Evolutionary conservation across 2,113 vertebrate genomes (phyloP).

Genomic region (Tragelaphus strepsiceros): DNA sequence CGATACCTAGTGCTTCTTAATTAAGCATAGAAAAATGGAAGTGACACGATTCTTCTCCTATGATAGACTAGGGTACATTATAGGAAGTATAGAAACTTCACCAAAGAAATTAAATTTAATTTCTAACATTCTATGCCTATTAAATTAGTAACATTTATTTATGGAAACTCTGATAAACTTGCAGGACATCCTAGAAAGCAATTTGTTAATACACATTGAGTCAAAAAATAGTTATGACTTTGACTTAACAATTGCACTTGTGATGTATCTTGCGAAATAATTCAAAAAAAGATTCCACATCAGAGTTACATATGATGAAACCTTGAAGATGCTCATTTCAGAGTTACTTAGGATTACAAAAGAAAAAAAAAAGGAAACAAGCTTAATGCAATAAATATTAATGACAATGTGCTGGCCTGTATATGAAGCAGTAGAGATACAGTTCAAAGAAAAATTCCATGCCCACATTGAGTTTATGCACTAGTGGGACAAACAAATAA

Average conservation of each 20-base stretch:
- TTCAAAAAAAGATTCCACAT: not conserved
- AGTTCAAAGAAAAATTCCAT: not conserved
- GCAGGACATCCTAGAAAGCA: not conserved
- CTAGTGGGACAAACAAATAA: not conserved
- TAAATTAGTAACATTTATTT: not conserved
- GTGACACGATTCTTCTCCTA: not conserved
- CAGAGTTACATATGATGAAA: not conserved
- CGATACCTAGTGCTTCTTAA: not conserved
- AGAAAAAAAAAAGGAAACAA: not conserved
- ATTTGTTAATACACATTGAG: not conserved
- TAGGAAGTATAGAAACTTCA: not conserved
- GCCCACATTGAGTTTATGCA: not conserved
- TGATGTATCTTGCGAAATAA: not conserved
- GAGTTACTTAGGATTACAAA: not conserved
- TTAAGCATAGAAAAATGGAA: not conserved
- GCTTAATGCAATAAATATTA: not conserved
- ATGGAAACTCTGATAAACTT: not conserved
- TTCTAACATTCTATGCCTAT: not conserved
- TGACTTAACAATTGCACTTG: not conserved
- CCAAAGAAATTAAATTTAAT: not conserved
- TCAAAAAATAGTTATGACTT: not conserved
- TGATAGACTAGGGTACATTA: not conserved
- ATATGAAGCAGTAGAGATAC: not conserved
- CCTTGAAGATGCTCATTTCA: not conserved
- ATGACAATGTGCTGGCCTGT: not conserved